Evolutionary conservation across 2,797 vertebrate genomes (phyloP).

Genomic region (Cryptoprocta ferox): DNA sequence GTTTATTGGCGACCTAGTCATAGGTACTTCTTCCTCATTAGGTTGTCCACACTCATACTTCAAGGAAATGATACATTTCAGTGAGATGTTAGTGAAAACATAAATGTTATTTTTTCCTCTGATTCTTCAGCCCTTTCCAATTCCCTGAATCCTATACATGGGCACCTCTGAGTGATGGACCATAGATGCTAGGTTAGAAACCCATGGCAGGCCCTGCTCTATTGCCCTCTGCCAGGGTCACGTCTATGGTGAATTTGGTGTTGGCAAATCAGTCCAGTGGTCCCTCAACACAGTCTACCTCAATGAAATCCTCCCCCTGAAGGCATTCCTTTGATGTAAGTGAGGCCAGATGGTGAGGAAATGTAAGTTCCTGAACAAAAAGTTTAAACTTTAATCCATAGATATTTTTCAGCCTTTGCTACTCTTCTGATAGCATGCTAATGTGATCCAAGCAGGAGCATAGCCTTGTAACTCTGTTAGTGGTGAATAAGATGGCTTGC

Average conservation of each 20-base stretch:
- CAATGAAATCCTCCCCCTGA: slow-evolving; percentile 23
- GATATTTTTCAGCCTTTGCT: not conserved
- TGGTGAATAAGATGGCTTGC: not conserved
- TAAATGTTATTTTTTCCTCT: not conserved
- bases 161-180: not conserved
- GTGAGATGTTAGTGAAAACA: slow-evolving; percentile 10
- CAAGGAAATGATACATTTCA: not conserved
- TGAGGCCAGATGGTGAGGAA: not conserved
- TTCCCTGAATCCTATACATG: not conserved
- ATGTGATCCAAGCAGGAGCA: not conserved
- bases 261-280: not conserved
- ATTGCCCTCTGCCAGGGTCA: not conserved
- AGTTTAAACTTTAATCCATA: slow-evolving; percentile 5
- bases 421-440: not conserved
- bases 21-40: not conserved
- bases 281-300: not conserved
- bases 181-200: not conserved
- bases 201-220: not conserved
- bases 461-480: not conserved
- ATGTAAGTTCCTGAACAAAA: slow-evolving; percentile 5
- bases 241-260: not conserved
- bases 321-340: not conserved
- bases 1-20: not conserved
- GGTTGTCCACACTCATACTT: not conserved
- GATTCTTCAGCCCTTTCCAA: not conserved